A percentile compares a stretch with the other conserved stretches of the same genome.
These are phyloP conservation scores for Pangasius djambal DNA, from an alignment of 2,797 vertebrate species.

Conservation along the genomic window DNA sequence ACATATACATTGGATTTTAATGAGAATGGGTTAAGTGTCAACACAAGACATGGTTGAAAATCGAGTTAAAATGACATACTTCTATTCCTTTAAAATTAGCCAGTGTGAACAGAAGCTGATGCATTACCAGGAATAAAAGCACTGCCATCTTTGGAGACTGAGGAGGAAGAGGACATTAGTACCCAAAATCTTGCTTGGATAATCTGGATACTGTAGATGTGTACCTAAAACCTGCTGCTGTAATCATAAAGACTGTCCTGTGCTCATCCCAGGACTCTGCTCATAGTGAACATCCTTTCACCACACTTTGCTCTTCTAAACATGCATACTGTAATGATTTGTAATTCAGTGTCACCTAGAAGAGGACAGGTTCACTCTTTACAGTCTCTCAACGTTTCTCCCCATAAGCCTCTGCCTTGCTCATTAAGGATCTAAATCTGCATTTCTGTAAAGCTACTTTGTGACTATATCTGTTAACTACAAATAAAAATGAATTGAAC, in stretches of 20 bases:
- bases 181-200: background rate
- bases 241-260: slow-evolving; percentile 4
- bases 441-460: background rate
- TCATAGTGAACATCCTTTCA: background rate
- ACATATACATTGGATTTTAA: too few species aligned
- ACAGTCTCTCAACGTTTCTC: background rate
- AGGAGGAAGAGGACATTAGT: background rate
- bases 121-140: background rate
- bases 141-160: background rate
- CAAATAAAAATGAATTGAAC: too few species aligned
- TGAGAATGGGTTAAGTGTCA: background rate
- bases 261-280: background rate
- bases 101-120: background rate
- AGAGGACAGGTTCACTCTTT: background rate
- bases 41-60: background rate
- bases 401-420: background rate
- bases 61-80: background rate
- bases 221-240: background rate
- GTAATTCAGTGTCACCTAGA: background rate
- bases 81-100: background rate
- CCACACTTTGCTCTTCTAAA: background rate
- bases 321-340: background rate
- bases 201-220: background rate
- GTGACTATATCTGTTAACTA: background rate
- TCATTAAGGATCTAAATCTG: background rate